Evolutionary conservation across 2,113 vertebrate species (phyloP).

Genomic region (Beaufortia kweichowensis): DNA sequence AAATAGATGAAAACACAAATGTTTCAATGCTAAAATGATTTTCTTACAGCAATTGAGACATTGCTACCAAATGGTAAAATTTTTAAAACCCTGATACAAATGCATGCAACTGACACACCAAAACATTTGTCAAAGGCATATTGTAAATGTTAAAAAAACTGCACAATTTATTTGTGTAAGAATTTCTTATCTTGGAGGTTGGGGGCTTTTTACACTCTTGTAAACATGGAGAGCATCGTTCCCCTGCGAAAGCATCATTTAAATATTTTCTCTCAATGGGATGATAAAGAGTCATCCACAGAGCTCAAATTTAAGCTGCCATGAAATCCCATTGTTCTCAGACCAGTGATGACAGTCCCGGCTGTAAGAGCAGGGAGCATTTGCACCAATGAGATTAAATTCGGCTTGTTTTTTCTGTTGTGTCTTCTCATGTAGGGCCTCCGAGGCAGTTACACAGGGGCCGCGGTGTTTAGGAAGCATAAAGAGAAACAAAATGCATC

Average conservation of each 20-base stretch:
- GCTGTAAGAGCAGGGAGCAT: slow-evolving; percentile 50
- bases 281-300: slow-evolving; percentile 68
- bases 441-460: slow-evolving; percentile 42
- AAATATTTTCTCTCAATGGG: slow-evolving; percentile 68
- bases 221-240: slow-evolving; percentile 42
- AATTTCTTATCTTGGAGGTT: neutral
- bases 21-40: too few species aligned
- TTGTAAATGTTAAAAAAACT: neutral
- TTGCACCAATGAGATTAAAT: slow-evolving; percentile 40
- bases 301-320: slow-evolving; percentile 69
- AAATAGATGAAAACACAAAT: too few species aligned
- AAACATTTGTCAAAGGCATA: neutral
- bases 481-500: slow-evolving; percentile 57
- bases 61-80: too few species aligned
- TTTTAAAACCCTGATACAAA: neutral
- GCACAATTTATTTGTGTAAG: slow-evolving; percentile 18
- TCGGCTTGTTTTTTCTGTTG: slow-evolving; percentile 57
- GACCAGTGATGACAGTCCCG: slow-evolving; percentile 59
- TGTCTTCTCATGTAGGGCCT: slow-evolving; percentile 53
- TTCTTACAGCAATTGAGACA: too few species aligned
- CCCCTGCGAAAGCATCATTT: slow-evolving; percentile 65
- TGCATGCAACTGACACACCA: neutral
- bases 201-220: slow-evolving; percentile 34
- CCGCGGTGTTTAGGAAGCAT: slow-evolving; percentile 42
- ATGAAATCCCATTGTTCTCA: slow-evolving; percentile 66